These are phyloP conservation scores for Drosophila monieri DNA, from an alignment of 2,888 invertebrate genomes.

Conservation along the genomic window DNA sequence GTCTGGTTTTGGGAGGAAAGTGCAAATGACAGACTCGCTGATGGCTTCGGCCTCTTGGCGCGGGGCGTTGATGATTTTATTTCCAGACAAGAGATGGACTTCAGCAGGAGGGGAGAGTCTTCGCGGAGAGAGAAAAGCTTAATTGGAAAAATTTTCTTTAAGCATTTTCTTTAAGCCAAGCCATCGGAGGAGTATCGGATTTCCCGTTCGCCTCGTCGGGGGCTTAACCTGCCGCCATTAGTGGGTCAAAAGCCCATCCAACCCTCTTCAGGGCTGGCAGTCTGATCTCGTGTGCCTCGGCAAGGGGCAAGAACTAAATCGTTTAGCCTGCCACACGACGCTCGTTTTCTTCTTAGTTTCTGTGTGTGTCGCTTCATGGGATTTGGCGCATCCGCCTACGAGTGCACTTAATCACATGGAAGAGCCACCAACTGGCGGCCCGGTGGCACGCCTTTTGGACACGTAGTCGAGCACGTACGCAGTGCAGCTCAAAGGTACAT, in stretches of 20 bases:
- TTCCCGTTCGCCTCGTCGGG: slow-evolving; percentile 31
- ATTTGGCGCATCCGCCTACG: slow-evolving; percentile 55
- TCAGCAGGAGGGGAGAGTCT: too few species aligned
- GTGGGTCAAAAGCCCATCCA: slow-evolving; percentile 25
- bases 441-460: slow-evolving; percentile 42
- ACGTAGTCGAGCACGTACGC: slow-evolving; percentile 56
- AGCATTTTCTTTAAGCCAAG: neutral
- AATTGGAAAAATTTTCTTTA: neutral
- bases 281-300: slow-evolving; percentile 15
- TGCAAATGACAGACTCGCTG: slow-evolving; percentile 35
- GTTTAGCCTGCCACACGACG: slow-evolving; percentile 56
- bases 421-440: slow-evolving; percentile 11
- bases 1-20: slow-evolving; percentile 11
- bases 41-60: slow-evolving; percentile 18
- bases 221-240: slow-evolving; percentile 33
- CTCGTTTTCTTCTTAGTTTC: slow-evolving; percentile 38
- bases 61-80: slow-evolving; percentile 29
- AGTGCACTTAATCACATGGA: slow-evolving; percentile 53
- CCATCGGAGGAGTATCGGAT: slow-evolving; percentile 10
- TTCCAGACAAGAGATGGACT: slow-evolving; percentile 20
- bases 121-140: too few species aligned
- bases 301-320: slow-evolving; percentile 47
- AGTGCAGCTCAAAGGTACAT: slow-evolving; percentile 21
- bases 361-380: slow-evolving; percentile 30
- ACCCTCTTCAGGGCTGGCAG: slow-evolving; percentile 23